Conservation (phyloP, 2,797 vertebrate species). For the Anabacerthia variegaticeps region DNA sequence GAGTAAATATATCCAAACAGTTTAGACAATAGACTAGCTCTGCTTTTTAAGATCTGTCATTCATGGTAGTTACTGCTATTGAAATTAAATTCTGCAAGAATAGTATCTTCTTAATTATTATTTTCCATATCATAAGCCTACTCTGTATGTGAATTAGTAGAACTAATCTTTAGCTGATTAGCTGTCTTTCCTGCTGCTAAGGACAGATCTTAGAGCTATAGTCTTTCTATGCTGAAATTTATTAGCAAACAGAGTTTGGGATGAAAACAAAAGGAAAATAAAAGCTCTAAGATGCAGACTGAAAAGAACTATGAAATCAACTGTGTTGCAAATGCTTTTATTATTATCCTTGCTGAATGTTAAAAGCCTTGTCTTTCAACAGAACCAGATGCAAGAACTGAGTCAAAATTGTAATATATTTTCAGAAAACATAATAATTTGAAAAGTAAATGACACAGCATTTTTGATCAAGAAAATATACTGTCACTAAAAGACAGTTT, state of each 20-base stretch:
- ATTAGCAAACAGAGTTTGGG: slow-evolving; percentile 41
- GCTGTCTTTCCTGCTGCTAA: neutral
- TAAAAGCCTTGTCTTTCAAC: slow-evolving; percentile 36
- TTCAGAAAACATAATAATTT: neutral
- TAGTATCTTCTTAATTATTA: slow-evolving; percentile 6
- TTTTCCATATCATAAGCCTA: neutral
- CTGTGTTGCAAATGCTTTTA: slow-evolving; percentile 44
- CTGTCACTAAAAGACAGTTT: neutral
- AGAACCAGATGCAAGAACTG: neutral
- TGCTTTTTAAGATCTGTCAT: neutral
- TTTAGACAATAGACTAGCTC: neutral
- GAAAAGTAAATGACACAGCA: neutral
- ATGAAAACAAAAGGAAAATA: slow-evolving; percentile 43
- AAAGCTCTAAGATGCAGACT: slow-evolving; percentile 20
- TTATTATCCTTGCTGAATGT: slow-evolving; percentile 18
- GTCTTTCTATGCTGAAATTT: slow-evolving; percentile 20
- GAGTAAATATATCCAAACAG: neutral
- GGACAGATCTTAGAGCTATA: slow-evolving; percentile 6
- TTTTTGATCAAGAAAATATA: slow-evolving; percentile 16
- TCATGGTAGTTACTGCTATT: neutral
- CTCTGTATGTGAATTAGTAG: neutral
- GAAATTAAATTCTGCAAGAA: slow-evolving; percentile 1
- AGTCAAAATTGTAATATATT: slow-evolving; percentile 53
- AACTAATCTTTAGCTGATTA: slow-evolving; percentile 41
- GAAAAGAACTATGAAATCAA: slow-evolving; percentile 30